These are phyloP conservation scores for Eupsilia transversa DNA, from an alignment of 2,888 invertebrate genomes.

Conservation along the genomic window DNA sequence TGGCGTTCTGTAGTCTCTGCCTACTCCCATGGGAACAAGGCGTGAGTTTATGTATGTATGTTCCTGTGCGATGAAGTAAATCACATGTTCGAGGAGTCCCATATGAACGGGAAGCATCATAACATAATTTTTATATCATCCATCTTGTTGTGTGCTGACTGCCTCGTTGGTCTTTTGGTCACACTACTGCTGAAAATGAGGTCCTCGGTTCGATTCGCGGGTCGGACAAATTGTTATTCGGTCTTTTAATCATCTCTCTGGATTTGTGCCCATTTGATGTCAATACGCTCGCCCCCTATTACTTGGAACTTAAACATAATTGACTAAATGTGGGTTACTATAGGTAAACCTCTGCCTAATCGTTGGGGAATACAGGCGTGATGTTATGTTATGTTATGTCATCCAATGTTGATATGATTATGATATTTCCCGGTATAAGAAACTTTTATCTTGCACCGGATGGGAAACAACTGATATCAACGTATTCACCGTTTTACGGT, in stretches of 20 bases:
- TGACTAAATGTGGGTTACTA: too few species aligned
- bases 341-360: neutral
- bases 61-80: constrained; percentile 2
- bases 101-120: constrained; percentile 21
- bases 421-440: constrained; percentile 3
- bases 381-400: neutral
- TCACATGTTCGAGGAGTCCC: neutral
- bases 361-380: neutral
- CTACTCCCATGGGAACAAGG: too few species aligned
- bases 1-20: too few species aligned
- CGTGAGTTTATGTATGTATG: too few species aligned
- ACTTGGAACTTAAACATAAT: too few species aligned
- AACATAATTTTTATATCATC: neutral
- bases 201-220: too few species aligned
- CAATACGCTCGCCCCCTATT: too few species aligned
- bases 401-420: constrained; percentile 16
- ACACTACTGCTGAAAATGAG: too few species aligned
- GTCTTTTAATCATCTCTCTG: too few species aligned
- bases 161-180: neutral
- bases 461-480: constrained; percentile 42
- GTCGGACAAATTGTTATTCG: too few species aligned
- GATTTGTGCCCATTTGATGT: too few species aligned
- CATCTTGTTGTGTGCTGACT: neutral
- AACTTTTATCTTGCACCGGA: constrained; percentile 39
- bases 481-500: constrained; percentile 4